Evolutionary conservation across 2,888 invertebrate species (phyloP).

Genomic region (Limnephilus rhombicus): DNA sequence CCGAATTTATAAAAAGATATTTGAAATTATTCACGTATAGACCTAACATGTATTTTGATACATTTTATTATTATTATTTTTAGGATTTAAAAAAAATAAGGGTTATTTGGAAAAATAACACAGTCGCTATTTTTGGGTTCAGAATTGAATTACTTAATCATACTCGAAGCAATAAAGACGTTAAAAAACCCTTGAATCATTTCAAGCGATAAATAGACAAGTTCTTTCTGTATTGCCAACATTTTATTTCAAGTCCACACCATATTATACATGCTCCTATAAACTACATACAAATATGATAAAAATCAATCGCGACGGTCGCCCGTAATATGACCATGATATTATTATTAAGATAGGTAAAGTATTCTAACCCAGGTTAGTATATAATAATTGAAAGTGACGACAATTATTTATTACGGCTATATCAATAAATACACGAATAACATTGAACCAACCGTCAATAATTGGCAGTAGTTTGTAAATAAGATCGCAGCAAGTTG

Average conservation of each 20-base stretch:
- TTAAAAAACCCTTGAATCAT: no score
- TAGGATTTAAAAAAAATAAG: no score
- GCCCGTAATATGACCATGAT: background rate
- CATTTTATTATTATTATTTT: no score
- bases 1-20: no score
- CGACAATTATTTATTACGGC: background rate
- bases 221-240: no score
- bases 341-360: background rate
- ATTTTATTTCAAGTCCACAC: background rate
- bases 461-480: background rate
- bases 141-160: no score
- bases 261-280: background rate
- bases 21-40: no score
- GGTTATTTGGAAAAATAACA: no score
- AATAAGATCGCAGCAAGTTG: background rate
- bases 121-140: no score
- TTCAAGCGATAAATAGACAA: no score
- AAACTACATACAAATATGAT: background rate
- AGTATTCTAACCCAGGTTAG: background rate
- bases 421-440: background rate
- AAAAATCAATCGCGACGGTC: background rate
- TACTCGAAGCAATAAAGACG: no score
- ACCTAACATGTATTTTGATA: no score
- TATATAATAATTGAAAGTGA: conserved; percentile 1
- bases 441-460: background rate